Percentiles rank a stretch among this genome's conserved stretches.
phyloP scores from a whole-genome alignment of 1,140 invertebrate species.

The Microplitis demolitor region DNA sequence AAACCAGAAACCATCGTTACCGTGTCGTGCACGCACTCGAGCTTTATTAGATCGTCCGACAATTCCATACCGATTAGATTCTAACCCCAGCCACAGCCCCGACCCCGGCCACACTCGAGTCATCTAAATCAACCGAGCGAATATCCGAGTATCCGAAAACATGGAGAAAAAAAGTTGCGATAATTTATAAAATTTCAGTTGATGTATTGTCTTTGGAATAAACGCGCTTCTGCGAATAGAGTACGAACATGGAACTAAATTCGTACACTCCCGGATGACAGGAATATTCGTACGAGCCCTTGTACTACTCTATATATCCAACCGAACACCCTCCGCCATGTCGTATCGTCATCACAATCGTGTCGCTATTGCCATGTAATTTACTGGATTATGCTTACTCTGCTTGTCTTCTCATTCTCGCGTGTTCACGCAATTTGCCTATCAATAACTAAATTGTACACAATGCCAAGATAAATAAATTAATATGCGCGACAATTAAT shows the following conservation, averaged over 20 bases:
- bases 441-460: constrained; percentile 4
- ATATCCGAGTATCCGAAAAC: too few species aligned
- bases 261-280: constrained; percentile 47
- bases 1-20: constrained; percentile 19
- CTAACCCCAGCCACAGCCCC: too few species aligned
- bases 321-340: constrained; percentile 42
- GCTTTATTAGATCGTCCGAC: not conserved
- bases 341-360: constrained; percentile 52
- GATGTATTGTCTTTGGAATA: constrained; percentile 28
- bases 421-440: constrained; percentile 14
- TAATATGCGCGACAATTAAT: not conserved
- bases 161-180: too few species aligned
- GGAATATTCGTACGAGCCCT: constrained; percentile 57
- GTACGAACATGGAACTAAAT: constrained; percentile 50
- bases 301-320: constrained; percentile 46
- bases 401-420: not conserved
- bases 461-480: not conserved
- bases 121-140: too few species aligned
- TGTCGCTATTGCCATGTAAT: constrained; percentile 50
- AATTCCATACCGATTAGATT: too few species aligned
- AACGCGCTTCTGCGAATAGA: constrained; percentile 47
- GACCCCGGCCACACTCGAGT: too few species aligned
- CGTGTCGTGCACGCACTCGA: constrained; percentile 35
- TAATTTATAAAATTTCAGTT: too few species aligned
- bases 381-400: constrained; percentile 39